Percentiles rank a stretch among this genome's conserved stretches.
Conservation (phyloP, 2,797 vertebrate species). For the Manis javanica region DNA sequence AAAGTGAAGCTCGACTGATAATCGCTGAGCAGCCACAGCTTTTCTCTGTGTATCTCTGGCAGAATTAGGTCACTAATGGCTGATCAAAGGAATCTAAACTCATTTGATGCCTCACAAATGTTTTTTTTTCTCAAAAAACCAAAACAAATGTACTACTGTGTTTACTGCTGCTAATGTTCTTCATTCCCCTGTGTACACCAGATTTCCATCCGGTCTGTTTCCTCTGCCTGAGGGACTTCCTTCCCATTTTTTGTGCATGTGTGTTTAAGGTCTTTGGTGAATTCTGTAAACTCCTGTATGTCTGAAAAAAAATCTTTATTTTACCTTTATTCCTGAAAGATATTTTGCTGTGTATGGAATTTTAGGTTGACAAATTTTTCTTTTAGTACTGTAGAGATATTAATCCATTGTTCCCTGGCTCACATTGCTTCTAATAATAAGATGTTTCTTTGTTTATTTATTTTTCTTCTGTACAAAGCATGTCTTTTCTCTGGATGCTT, state of each 20-base stretch:
- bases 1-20: not conserved
- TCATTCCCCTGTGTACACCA: not conserved
- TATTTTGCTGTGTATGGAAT: not conserved
- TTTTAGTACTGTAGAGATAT: not conserved
- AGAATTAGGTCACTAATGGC: not conserved
- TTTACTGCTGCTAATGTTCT: not conserved
- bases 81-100: not conserved
- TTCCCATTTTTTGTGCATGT: not conserved
- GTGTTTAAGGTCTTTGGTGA: not conserved
- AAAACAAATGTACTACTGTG: not conserved
- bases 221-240: not conserved
- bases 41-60: not conserved
- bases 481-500: not conserved
- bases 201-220: not conserved
- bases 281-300: not conserved
- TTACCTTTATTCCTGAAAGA: not conserved
- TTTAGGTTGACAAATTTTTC: not conserved
- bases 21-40: not conserved
- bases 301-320: not conserved
- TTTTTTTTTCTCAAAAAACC: not conserved
- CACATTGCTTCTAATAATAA: not conserved
- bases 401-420: not conserved
- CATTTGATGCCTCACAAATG: not conserved
- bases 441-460: not conserved
- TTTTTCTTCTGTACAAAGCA: not conserved